Conservation (phyloP, 1,140 invertebrate species). For the Danaus melanippus region DNA sequence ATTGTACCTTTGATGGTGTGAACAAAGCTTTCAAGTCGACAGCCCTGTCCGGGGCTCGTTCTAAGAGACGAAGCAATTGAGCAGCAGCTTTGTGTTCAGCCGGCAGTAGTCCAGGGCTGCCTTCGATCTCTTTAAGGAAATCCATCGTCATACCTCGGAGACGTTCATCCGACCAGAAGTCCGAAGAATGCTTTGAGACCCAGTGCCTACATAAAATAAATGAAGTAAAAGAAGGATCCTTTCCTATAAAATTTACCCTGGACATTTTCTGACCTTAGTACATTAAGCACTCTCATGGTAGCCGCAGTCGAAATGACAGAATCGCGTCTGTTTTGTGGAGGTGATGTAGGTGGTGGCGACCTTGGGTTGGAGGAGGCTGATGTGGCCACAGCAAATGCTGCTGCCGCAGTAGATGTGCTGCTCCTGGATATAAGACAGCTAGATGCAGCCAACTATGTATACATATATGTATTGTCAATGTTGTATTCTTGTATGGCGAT, state of each 20-base stretch:
- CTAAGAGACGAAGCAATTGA: constrained; percentile 85
- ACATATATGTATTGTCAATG: too few species aligned
- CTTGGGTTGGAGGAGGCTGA: constrained; percentile 88
- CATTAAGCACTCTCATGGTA: constrained; percentile 94
- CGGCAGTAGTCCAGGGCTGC: constrained; percentile 87
- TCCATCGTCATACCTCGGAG: constrained; percentile 86
- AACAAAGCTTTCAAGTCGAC: constrained; percentile 82
- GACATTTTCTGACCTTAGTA: constrained; percentile 74
- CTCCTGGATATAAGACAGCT: constrained; percentile 75
- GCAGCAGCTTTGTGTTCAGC: constrained; percentile 92
- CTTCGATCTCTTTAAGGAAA: constrained; percentile 91
- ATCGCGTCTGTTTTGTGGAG: constrained; percentile 76
- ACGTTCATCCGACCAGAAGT: constrained; percentile 86
- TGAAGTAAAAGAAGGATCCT: background rate
- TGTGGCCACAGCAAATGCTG: constrained; percentile 93
- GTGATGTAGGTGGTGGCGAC: constrained; percentile 50
- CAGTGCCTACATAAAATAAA: constrained; percentile 67
- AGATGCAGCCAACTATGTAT: background rate
- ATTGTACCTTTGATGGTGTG: constrained; percentile 77
- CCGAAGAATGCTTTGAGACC: constrained; percentile 82
- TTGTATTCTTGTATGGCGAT: too few species aligned
- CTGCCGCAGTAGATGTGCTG: constrained; percentile 90
- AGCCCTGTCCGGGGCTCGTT: constrained; percentile 73
- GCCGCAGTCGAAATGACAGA: constrained; percentile 93
- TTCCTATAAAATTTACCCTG: constrained; percentile 3